A percentile compares a stretch with the other conserved stretches of the same genome.
Evolutionary conservation across 2,888 invertebrate genomes (phyloP).

Genomic region (Congeria kusceri): DNA sequence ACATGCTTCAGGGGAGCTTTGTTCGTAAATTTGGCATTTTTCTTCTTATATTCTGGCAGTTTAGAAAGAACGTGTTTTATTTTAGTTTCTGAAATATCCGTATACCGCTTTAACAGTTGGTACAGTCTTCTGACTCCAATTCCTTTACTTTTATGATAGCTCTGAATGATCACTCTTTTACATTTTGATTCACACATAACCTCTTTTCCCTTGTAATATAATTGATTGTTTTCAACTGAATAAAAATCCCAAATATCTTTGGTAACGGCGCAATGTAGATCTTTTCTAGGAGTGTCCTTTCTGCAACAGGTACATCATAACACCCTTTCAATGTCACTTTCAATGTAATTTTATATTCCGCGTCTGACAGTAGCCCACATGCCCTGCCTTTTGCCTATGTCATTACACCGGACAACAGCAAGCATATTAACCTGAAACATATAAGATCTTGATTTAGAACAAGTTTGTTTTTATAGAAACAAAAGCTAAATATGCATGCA

Average conservation of each 20-base stretch:
- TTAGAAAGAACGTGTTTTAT: neutral
- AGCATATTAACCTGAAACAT: no score
- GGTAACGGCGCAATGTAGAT: slow-evolving; percentile 3
- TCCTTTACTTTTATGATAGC: slow-evolving; percentile 14
- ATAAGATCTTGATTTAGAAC: no score
- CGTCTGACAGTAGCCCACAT: slow-evolving; percentile 2
- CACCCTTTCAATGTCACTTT: neutral
- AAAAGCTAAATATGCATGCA: no score
- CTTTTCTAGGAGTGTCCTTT: slow-evolving; percentile 4
- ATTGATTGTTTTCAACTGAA: neutral
- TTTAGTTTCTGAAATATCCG: slow-evolving; percentile 9
- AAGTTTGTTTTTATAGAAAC: no score
- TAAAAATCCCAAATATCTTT: neutral
- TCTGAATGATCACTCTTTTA: slow-evolving; percentile 5
- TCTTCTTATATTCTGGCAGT: slow-evolving; percentile 18
- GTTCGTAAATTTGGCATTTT: neutral
- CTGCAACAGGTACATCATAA: neutral
- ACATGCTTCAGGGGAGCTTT: slow-evolving; percentile 26
- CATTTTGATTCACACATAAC: slow-evolving; percentile 12
- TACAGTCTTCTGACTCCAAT: slow-evolving; percentile 12
- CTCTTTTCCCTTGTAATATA: slow-evolving; percentile 12
- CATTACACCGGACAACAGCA: neutral
- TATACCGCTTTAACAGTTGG: slow-evolving; percentile 1
- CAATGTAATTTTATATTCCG: slow-evolving; percentile 11
- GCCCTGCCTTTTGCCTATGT: slow-evolving; percentile 1